Evolutionary conservation across 1,140 invertebrate species (phyloP).

Genomic region (Scaptodrosophila lebanonensis): DNA sequence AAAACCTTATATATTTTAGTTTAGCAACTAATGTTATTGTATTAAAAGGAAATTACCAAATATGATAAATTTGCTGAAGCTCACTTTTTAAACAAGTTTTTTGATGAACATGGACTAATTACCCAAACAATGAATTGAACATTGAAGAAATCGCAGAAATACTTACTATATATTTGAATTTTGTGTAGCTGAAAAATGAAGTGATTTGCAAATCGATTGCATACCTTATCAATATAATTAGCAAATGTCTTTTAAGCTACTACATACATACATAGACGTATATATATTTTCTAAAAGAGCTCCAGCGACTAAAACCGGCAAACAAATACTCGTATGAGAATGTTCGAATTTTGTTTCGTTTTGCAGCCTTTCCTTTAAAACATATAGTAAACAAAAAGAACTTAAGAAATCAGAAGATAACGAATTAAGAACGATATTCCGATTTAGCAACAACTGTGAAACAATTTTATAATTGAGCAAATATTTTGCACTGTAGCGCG

Average conservation of each 20-base stretch:
- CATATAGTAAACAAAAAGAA: conserved; percentile 4
- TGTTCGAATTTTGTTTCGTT: too few relatives aligned
- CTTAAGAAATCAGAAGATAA: neutral
- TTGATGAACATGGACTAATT: too few relatives aligned
- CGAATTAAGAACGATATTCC: conserved; percentile 2
- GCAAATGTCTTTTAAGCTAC: neutral
- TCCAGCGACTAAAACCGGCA: too few relatives aligned
- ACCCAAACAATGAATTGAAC: neutral
- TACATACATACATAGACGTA: too few relatives aligned
- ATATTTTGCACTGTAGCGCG: conserved; percentile 70
- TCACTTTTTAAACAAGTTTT: conserved; percentile 11
- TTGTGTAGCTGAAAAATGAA: conserved; percentile 15
- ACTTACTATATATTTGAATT: too few relatives aligned
- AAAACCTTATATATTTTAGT: conserved; percentile 8
- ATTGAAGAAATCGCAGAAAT: too few relatives aligned
- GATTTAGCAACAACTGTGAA: conserved; percentile 53
- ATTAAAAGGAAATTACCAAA: conserved; percentile 5
- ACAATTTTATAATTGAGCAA: conserved; percentile 66
- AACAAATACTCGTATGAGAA: too few relatives aligned
- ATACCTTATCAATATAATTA: neutral
- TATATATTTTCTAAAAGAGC: too few relatives aligned
- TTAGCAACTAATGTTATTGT: conserved; percentile 14
- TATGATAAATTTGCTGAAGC: conserved; percentile 51
- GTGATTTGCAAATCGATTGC: neutral
- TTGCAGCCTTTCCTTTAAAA: neutral